Base-by-base conservation (phyloP, 1,140 invertebrate genomes). In the Lasioglossum albipes region DNA sequence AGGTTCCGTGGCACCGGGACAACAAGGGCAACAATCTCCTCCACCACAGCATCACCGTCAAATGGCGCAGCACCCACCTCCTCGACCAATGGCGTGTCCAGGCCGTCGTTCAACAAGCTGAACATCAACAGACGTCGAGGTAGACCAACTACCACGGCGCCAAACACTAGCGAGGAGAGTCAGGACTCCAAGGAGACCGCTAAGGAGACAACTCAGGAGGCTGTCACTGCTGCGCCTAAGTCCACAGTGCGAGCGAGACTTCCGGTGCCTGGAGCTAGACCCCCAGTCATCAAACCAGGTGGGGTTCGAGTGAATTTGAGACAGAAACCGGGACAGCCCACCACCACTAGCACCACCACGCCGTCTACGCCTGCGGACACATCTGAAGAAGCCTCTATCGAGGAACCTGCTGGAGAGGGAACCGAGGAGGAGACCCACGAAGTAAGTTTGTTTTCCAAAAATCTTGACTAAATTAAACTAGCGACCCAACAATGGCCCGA, bases 221-320 rank as follows among this genome's bases (percentile, higher is more conserved):
- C 75, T 0, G 59, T 49, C 1, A 75, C 78, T 0, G 27, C 75
- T 2, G 31, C 88, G 9, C 64, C 84, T 0, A 88, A 90, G 62
- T 68, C 85, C 0, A 45, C 65, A 2, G 59, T 82, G 49, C 87
- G 91, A 7, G 13, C 84, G 7, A 90, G 88, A 67, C 57, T 92
- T 20, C 87, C 91, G 2, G 83, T 90, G 0, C 82, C 86, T 1
- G 89, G 87, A 31, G 79, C 88, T 13, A 93, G 95, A 81, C 94
- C 94, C 81, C 94, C 94, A 7, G 94, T 95, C 16, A 94, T 85
- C n/a, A 81, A 75, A 59, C 83, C 79, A 0, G 79, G 78, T 2
- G 83, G 78, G 0, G 65, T 31, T n/a, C 71, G 94, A 59, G 89
- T 96, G 3, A 95, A 95, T 82, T 81, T 95, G 0, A 93, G 95